Percentiles rank a stretch among this genome's conserved stretches.
These are phyloP conservation scores for Tupaia chinensis DNA, from an alignment of 2,113 vertebrate genomes.

Conservation along the genomic window DNA sequence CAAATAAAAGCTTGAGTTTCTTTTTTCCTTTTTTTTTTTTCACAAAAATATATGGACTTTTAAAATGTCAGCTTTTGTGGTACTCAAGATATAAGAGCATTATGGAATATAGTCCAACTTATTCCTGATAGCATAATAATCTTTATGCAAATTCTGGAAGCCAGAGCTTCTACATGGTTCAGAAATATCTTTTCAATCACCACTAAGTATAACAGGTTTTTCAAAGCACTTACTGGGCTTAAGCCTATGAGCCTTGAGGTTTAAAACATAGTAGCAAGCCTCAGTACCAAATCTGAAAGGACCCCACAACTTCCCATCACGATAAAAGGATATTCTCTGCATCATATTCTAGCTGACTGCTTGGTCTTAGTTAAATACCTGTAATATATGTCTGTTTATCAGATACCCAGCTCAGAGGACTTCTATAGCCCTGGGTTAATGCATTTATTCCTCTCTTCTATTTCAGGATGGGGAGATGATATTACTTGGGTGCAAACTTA, in stretches of 20 bases:
- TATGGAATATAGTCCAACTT: not conserved
- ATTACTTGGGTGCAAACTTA: constrained; percentile 92
- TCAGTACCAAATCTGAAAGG: not conserved
- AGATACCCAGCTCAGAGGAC: not conserved
- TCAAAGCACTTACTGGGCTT: not conserved
- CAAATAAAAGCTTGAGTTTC: not conserved
- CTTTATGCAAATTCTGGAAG: constrained; percentile 3
- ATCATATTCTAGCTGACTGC: not conserved
- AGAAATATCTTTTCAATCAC: not conserved
- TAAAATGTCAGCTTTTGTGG: not conserved
- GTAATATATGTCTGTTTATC: not conserved
- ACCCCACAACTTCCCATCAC: not conserved
- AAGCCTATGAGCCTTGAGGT: not conserved
- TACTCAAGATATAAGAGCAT: not conserved
- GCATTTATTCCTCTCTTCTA: constrained; percentile 26
- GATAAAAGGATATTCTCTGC: not conserved
- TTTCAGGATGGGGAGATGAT: constrained; percentile 92
- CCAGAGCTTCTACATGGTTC: not conserved
- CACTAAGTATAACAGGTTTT: not conserved
- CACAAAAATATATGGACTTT: not conserved
- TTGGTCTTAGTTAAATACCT: not conserved
- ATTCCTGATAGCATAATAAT: not conserved
- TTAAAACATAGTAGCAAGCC: not conserved
- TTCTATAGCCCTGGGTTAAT: not conserved
- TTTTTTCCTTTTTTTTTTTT: not conserved